A percentile compares a stretch with the other conserved stretches of the same genome.
These are phyloP conservation scores for Brevipalpus yothersi DNA, from an alignment of 1,140 invertebrate genomes.

Conservation along the genomic window DNA sequence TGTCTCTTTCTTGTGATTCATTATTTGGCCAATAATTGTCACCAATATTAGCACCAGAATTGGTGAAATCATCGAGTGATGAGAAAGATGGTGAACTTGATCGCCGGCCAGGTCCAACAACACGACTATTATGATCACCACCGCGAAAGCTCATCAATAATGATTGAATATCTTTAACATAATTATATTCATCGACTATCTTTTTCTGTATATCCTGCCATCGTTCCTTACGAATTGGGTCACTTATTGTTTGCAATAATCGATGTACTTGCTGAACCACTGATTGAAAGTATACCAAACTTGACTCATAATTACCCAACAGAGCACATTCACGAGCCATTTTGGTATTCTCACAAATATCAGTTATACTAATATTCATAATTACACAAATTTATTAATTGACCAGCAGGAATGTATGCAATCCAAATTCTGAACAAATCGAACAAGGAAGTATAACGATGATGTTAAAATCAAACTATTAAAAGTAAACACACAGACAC, in stretches of 20 bases:
- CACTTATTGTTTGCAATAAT: conserved; percentile 50
- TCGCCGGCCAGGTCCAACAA: conserved; percentile 12
- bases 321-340: conserved; percentile 78
- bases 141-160: conserved; percentile 31
- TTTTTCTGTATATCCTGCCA: conserved; percentile 78
- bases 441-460: no score
- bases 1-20: conserved; percentile 33
- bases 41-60: conserved; percentile 32
- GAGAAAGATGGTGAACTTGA: background rate
- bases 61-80: conserved; percentile 11
- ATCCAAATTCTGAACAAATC: no score
- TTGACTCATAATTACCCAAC: conserved; percentile 82
- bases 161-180: conserved; percentile 52
- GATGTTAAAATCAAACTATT: no score
- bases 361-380: conserved; percentile 59
- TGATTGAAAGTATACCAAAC: conserved; percentile 80
- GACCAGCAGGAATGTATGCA: no score
- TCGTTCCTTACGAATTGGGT: conserved; percentile 47
- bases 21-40: no score
- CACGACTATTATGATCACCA: conserved; percentile 26
- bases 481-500: no score
- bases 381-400: no score
- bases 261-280: conserved; percentile 68
- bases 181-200: conserved; percentile 66
- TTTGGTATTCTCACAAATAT: conserved; percentile 76